A percentile compares a stretch with the other conserved stretches of the same genome.
Conservation (phyloP, 2,113 vertebrate species). For the Strigops habroptila region DNA sequence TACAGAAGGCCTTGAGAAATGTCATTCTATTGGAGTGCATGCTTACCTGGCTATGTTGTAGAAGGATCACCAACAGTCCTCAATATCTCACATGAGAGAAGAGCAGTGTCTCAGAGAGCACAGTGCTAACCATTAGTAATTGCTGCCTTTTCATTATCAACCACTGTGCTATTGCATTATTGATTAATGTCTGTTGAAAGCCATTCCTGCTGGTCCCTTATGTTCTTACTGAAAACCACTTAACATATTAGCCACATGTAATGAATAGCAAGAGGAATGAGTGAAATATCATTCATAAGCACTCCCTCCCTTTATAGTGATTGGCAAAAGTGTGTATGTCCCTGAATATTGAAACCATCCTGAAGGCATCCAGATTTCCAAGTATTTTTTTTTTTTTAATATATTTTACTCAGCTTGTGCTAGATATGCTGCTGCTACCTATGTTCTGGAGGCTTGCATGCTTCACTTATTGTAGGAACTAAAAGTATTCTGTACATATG, state of each 20-base stretch:
- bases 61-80: not conserved
- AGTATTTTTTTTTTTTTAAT: not conserved
- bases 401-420: not conserved
- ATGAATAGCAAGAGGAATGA: not conserved
- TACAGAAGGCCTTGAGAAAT: not conserved
- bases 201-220: not conserved
- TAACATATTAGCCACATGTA: not conserved
- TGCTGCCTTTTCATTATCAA: constrained; percentile 19
- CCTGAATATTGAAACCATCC: not conserved
- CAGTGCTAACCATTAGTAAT: not conserved
- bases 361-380: not conserved
- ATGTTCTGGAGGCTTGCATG: not conserved
- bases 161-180: not conserved
- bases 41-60: not conserved
- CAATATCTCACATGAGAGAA: not conserved
- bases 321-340: not conserved
- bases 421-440: not conserved
- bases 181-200: constrained; percentile 27
- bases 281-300: not conserved
- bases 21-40: not conserved
- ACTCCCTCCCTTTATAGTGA: not conserved
- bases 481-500: not conserved
- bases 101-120: not conserved
- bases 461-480: not conserved
- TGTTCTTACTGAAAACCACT: not conserved